Evolutionary conservation across 1,140 invertebrate genomes (phyloP), one percentile per base, ranked within the genome.

Genomic region (Thereuonema tuberculata): DNA sequence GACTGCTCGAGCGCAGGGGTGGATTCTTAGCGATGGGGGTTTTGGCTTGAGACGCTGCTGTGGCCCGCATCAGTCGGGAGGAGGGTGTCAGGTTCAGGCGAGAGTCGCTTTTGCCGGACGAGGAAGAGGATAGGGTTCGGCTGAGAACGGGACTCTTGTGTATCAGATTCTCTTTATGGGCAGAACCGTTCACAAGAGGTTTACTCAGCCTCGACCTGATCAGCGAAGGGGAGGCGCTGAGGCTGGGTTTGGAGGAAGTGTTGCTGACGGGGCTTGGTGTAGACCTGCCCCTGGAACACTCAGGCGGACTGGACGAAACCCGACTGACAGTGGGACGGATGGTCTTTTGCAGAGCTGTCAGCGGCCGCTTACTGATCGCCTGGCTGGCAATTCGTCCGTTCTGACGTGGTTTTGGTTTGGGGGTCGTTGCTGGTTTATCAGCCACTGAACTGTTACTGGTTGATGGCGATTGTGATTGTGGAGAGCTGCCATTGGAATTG

Each of bases 11-110:
- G n/a, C n/a, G n/a, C n/a, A n/a, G n/a, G n/a, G n/a, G n/a, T n/a
- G n/a, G n/a, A n/a, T n/a, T n/a, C n/a, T n/a, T n/a, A n/a, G 37
- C n/a, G n/a, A 43, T 43, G 37, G 55, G 26, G 2, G 20, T 20
- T 43, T 57, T 57, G 20, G 55, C 55, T 21, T 37, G 28, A 12
- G 55, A 57, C n/a, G 55, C 2, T 2, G 28, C 25, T 2, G 55
- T 57, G 9, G 55, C 26, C 23, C 55, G 31, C 55, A 57, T 57
- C n/a, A 57, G 43, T 5, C 55, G 27, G 15, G 20, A 46, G 37
- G 37, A 43, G 9, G 37, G n/a, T n/a, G n/a, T n/a, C n/a, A n/a
- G n/a, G n/a, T n/a, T n/a, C n/a, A n/a, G n/a, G n/a, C n/a, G n/a
- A n/a, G n/a, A n/a, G n/a, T n/a, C n/a, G n/a, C n/a, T n/a, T n/a